Base-by-base conservation (phyloP, 2,797 vertebrate genomes). In the Sciurus vulgaris region DNA sequence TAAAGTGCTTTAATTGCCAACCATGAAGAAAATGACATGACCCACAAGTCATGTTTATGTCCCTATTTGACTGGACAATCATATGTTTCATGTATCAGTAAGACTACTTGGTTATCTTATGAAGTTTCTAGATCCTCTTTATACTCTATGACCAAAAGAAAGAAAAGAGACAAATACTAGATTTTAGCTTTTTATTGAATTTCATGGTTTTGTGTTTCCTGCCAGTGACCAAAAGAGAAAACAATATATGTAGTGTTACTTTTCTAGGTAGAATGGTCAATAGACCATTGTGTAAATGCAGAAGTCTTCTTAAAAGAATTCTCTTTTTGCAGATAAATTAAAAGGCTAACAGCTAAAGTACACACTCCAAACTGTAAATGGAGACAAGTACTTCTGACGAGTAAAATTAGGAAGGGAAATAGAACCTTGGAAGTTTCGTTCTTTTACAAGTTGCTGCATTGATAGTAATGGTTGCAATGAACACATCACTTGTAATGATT, bases 61-160 rank as follows among this genome's bases (percentile, higher is more conserved):
- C 74, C 24, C 41, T 89, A 24, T 91, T 96, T 82, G 94, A 79
- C 30, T 96, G 54, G 94, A 44, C 41, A 67, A 17, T 73, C n/a
- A 51, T 65, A 69, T 35, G 70, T 89, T 73, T 90, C 86, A 82
- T 83, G 72, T 8, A 54, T 86, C 13, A 7, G 28, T 28, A 20
- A 86, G 28, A 74, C 35, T 77, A 89, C 0, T 63, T 69, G 77
- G 22, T 44, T 95, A n/a, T 91, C 22, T 47, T 76, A 10, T n/a
- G 44, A 79, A 89, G 24, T 73, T 4, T 14, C 28, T 28, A 14
- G 3, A 26, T 95, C 6, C 49, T 59, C 26, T 83, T 30, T 44
- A 11, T 54, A 90, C 5, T 77, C 54, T 56, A n/a, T 47, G 6
- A 15, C 51, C 79, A 87, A 85, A 1, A 61, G 0, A 65, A 33